Evolutionary conservation across 2,888 invertebrate genomes (phyloP), one percentile per base, ranked within the genome.

Genomic region (Strigamia transsilvanica): DNA sequence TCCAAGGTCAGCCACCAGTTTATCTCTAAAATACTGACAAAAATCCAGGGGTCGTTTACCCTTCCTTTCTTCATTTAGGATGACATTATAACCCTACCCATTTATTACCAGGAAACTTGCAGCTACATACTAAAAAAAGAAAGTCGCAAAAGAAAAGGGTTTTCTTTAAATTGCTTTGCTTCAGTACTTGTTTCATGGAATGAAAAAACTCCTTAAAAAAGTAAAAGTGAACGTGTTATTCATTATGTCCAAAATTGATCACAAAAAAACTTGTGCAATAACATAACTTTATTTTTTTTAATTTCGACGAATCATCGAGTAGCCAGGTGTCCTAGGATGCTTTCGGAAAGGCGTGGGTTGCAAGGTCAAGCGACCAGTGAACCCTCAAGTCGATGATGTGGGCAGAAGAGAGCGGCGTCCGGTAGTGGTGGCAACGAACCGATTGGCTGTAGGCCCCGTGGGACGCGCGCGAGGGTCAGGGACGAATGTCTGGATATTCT

Each of bases 1-100:
- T 66, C 61, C 61, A 66, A 66, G 61, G 61, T 66, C 61, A 66
- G 61, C 61, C 61, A 66, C 61, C 61, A 23, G 61, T 66, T 66
- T 23, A 66, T 66, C 61, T 66, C 21, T 9, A 23, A 5, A 15
- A 66, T 18, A 66, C 61, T 18, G 21, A 21, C 23, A 23, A 66
- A 66, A 23, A 46, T 46, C 46, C 46, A 46, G 23, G 61, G 61
- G 18, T 66, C 61, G 18, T 66, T 66, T 66, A 66, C 61, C 61
- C 61, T 66, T 66, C 18, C 61, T 21, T 23, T 18, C 18, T 2
- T 13, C 51, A 6, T 51, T 2, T 6, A 38, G 51, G 51, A 10
- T 51, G 51, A 66, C 23, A 18, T 21, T 18, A 66, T 23, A 66
- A 23, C 61, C 61, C 61, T 66, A 66, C 61, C 61, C 23, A 66